Percentiles rank a stretch among this genome's conserved stretches.
These are phyloP conservation scores for Muntiacus muntjak DNA, from an alignment of 2,113 vertebrate species.

Conservation along the genomic window DNA sequence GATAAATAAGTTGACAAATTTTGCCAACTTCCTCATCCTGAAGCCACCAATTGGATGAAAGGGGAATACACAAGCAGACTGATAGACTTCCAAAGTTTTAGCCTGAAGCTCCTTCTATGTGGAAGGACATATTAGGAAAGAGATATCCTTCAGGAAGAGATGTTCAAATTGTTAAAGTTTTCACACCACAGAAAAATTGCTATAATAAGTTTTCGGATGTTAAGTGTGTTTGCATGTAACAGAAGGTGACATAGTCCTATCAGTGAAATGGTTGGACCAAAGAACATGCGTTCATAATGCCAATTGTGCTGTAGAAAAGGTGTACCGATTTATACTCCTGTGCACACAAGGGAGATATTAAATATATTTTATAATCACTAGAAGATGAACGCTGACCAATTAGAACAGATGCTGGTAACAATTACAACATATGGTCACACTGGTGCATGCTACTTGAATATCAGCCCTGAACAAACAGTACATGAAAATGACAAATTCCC, in stretches of 20 bases:
- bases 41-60: not conserved
- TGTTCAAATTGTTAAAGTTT: not conserved
- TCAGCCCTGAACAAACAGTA: not conserved
- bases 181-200: not conserved
- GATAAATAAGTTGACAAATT: not conserved
- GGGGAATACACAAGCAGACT: not conserved
- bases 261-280: not conserved
- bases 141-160: not conserved
- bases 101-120: not conserved
- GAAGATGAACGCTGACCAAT: not conserved
- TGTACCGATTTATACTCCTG: not conserved
- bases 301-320: not conserved
- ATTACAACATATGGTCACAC: not conserved
- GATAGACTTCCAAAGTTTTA: not conserved
- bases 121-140: not conserved
- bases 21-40: not conserved
- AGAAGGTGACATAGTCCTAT: not conserved
- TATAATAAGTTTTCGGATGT: not conserved
- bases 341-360: not conserved
- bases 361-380: not conserved
- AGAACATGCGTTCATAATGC: not conserved
- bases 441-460: not conserved
- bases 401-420: not conserved
- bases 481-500: not conserved
- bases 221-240: not conserved